phyloP scores from a whole-genome alignment of 2,888 invertebrate genomes.

The Agriopis aurantiaria region DNA sequence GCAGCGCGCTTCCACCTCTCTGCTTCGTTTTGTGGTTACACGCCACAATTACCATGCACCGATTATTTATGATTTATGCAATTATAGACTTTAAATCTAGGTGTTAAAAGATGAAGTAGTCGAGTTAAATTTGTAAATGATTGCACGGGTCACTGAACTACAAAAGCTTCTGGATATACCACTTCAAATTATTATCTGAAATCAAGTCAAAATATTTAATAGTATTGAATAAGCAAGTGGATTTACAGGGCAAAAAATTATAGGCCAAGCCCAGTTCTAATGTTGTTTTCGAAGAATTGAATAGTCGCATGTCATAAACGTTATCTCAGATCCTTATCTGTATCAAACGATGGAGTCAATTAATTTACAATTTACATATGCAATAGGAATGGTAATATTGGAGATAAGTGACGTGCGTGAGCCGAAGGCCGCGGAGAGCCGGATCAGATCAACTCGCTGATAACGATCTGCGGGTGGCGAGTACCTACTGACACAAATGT shows the following conservation, averaged over 20 bases:
- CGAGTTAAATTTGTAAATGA: neutral
- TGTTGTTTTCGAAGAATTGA: neutral
- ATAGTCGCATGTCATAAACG: constrained; percentile 14
- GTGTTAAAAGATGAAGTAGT: constrained; percentile 16
- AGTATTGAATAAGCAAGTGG: neutral
- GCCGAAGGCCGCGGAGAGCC: constrained; percentile 20
- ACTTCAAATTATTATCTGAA: neutral
- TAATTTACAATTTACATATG: constrained; percentile 30
- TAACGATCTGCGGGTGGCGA: neutral
- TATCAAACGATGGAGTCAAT: constrained; percentile 19
- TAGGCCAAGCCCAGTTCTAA: neutral
- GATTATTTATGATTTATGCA: constrained; percentile 27
- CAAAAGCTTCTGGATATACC: constrained; percentile 6
- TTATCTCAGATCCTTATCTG: constrained; percentile 32
- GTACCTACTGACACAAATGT: neutral
- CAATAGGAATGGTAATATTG: constrained; percentile 2
- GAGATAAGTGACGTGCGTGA: neutral
- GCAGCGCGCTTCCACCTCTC: no score
- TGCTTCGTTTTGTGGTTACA: constrained; percentile 13
- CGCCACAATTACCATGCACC: constrained; percentile 12
- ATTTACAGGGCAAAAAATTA: neutral
- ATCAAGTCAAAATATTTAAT: constrained; percentile 11
- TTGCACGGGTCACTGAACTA: constrained; percentile 22
- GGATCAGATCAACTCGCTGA: constrained; percentile 7
- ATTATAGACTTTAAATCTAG: constrained; percentile 29